Conservation (phyloP, 2,888 invertebrate species). For the Lasioglossum pauxillum region DNA sequence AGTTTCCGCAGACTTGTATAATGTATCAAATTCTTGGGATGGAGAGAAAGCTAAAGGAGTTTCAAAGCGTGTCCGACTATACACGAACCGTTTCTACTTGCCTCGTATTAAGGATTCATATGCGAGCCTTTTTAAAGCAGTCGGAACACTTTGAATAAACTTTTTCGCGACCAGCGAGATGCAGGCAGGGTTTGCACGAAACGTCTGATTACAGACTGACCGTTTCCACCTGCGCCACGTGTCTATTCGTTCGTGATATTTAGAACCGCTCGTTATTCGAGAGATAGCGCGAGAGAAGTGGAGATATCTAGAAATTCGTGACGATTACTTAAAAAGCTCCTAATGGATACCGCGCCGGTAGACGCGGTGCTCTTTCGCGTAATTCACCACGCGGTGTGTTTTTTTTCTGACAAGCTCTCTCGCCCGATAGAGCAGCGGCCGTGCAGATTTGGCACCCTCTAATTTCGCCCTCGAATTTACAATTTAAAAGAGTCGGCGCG, state of each 20-base stretch:
- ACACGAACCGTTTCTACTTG: not conserved
- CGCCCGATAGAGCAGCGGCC: conserved; percentile 10
- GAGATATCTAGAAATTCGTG: not conserved
- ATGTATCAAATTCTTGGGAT: not conserved
- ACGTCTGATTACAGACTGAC: not conserved
- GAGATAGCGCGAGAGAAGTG: not conserved
- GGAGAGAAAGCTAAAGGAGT: not conserved
- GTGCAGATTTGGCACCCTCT: conserved; percentile 2
- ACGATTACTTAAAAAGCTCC: not conserved
- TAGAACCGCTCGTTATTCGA: not conserved
- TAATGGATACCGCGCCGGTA: not conserved
- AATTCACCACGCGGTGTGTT: not conserved
- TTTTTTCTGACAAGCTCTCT: not conserved
- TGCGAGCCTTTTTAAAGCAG: not conserved
- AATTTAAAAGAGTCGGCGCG: conserved; percentile 32
- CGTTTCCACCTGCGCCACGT: not conserved
- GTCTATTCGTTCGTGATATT: not conserved
- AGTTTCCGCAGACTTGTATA: not conserved
- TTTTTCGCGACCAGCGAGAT: not conserved
- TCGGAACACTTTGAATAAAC: not conserved
- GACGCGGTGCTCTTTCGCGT: not conserved
- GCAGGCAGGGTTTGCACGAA: not conserved
- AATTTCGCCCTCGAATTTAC: conserved; percentile 37
- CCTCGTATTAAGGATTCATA: not conserved
- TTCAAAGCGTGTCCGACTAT: not conserved